phyloP scores from a whole-genome alignment of 1,140 invertebrate species.

The Magallana gigas region DNA sequence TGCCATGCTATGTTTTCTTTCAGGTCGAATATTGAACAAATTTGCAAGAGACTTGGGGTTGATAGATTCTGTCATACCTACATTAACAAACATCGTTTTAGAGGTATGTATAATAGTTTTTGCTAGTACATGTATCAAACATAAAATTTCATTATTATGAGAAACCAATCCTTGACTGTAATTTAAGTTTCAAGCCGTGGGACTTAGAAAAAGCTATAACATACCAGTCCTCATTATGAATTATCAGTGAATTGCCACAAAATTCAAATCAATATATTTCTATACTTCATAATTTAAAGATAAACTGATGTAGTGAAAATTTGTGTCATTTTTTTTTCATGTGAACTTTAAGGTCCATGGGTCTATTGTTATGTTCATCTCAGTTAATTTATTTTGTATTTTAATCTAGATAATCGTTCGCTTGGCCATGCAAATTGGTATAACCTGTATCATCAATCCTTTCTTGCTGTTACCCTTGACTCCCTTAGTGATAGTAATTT shows the following conservation, averaged over 20 bases:
- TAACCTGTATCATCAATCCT: slow-evolving; percentile 84
- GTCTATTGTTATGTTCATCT: no score
- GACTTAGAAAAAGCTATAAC: no score
- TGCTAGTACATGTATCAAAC: no score
- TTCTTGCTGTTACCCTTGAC: slow-evolving; percentile 84
- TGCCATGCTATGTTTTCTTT: no score
- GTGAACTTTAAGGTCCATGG: no score
- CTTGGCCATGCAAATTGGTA: not conserved
- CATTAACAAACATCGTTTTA: slow-evolving; percentile 85
- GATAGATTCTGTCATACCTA: slow-evolving; percentile 85
- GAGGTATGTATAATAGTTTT: slow-evolving; percentile 54
- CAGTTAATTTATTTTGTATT: not conserved
- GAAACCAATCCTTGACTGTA: no score
- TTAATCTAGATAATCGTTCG: not conserved
- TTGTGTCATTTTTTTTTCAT: no score
- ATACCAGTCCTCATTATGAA: no score
- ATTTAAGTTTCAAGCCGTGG: no score
- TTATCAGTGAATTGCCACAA: no score
- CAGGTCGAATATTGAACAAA: slow-evolving; percentile 86
- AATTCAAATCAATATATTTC: not conserved
- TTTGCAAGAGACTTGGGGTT: slow-evolving; percentile 91
- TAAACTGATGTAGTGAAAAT: no score
- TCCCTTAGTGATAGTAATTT: slow-evolving; percentile 85
- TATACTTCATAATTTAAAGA: not conserved
- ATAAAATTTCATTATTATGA: no score